Evolutionary conservation across 2,797 vertebrate genomes (phyloP).

Genomic region (Amniataba percoides): DNA sequence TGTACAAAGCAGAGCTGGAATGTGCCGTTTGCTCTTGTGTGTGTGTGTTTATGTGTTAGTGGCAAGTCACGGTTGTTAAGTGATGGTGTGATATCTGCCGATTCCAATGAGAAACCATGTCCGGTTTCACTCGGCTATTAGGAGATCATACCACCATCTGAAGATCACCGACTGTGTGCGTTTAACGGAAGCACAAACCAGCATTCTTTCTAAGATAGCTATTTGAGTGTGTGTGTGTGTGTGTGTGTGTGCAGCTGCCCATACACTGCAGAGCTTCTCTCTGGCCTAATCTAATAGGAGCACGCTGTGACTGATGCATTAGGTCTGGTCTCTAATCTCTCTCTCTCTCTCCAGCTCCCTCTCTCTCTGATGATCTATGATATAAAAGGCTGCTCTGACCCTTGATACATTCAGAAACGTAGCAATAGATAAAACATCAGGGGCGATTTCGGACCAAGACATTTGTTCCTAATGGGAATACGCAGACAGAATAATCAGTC

Average conservation of each 20-base stretch:
- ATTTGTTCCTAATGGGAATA: conserved; percentile 29
- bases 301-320: conserved; percentile 86
- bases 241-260: conserved; percentile 61
- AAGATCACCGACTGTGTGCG: conserved; percentile 46
- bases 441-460: conserved; percentile 28
- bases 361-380: conserved; percentile 69
- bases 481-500: conserved; percentile 26
- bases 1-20: conserved; percentile 37
- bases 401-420: conserved; percentile 63
- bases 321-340: conserved; percentile 81
- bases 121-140: conserved; percentile 46
- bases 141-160: conserved; percentile 62
- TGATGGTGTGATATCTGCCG: conserved; percentile 46
- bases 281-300: conserved; percentile 86
- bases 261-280: conserved; percentile 77
- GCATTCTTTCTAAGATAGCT: conserved; percentile 58
- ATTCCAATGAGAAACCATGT: conserved; percentile 25
- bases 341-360: conserved; percentile 66
- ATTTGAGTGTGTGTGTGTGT: conserved; percentile 47
- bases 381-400: conserved; percentile 72
- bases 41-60: conserved; percentile 24
- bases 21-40: conserved; percentile 19
- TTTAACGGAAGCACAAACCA: conserved; percentile 50
- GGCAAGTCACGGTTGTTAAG: conserved; percentile 21
- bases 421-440: conserved; percentile 59